phyloP scores from a whole-genome alignment of 2,113 vertebrate species.

The Saccopteryx leptura region DNA sequence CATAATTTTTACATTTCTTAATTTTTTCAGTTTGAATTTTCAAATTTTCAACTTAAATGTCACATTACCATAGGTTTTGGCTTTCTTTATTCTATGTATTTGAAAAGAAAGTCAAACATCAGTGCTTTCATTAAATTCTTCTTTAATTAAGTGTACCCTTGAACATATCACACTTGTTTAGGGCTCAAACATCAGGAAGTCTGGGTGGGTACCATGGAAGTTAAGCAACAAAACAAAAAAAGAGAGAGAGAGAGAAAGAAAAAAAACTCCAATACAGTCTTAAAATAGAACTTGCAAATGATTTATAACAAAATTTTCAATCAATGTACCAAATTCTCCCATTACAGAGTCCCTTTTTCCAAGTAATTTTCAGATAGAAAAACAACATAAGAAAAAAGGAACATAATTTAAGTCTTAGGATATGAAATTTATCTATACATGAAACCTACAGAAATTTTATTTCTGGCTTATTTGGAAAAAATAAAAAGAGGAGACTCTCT shows the following conservation, averaged over 20 bases:
- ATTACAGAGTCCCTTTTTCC: constrained; percentile 30
- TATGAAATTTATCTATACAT: constrained; percentile 10
- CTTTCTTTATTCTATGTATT: constrained; percentile 61
- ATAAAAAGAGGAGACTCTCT: background rate
- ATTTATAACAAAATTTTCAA: constrained; percentile 10
- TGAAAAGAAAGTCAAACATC: constrained; percentile 63
- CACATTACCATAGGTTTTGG: constrained; percentile 79
- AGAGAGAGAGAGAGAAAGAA: background rate
- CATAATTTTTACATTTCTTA: constrained; percentile 69
- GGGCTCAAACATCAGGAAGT: constrained; percentile 31
- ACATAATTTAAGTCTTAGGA: background rate
- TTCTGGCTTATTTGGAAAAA: constrained; percentile 29
- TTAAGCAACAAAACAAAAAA: background rate
- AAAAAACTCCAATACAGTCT: background rate
- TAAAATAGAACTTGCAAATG: background rate
- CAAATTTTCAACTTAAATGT: constrained; percentile 81
- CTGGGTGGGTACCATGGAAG: background rate
- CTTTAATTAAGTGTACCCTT: constrained; percentile 69
- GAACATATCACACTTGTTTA: constrained; percentile 32
- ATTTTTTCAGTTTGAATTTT: constrained; percentile 72
- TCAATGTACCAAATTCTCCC: background rate
- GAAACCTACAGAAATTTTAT: constrained; percentile 8
- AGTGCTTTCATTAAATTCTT: constrained; percentile 59
- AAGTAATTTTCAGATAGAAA: background rate
- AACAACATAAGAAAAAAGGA: background rate